Evolutionary conservation across 2,797 vertebrate species (phyloP), one percentile per base, ranked within the genome.

Genomic region (Zalophus californianus): DNA sequence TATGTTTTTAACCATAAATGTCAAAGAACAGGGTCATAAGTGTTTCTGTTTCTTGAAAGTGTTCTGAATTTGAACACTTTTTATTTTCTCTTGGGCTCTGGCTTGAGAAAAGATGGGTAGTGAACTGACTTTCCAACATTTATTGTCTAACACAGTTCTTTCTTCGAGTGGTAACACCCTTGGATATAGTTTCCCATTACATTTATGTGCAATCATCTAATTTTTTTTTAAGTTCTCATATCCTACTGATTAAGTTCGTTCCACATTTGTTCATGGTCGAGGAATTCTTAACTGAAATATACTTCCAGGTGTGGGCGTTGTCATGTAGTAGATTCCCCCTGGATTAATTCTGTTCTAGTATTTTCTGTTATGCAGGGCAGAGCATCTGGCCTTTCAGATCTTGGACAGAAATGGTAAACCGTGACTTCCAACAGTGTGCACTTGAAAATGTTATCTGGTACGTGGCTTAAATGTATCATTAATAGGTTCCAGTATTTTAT

Each of bases 1-100:
- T 90, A 10, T 91, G 68, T 68, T 94, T 90, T 88, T 73, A 62
- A 66, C 44, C 52, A 68, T 44, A 86, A 88, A 89, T 89, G 75
- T 80, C 91, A 93, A 95, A 90, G 14, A 79, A 18, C 73, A 91
- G 12, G n/a, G 44, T 21, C 16, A 0, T 56, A 94, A 91, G 82
- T 89, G 52, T 64, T 72, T 85, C 62, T 20, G 13, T 66, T 95
- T 94, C 52, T 23, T 86, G 29, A 64, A 93, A 96, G 73, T 78
- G n/a, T 70, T 93, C 86, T 66, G 90, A 90, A 90, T 94, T 50
- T n/a, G 12, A 90, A 72, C 50, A 66, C 27, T 52, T 66, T 87
- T 25, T 70, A 2, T 70, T 92, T 86, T 86, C 85, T 35, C 11
- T 62, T 11, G 23, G 29, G 3, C 50, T 64, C 32, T 91, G n/a